Evolutionary conservation across 2,113 vertebrate species (phyloP), one percentile per base, ranked within the genome.

Genomic region (Chunga burmeisteri): DNA sequence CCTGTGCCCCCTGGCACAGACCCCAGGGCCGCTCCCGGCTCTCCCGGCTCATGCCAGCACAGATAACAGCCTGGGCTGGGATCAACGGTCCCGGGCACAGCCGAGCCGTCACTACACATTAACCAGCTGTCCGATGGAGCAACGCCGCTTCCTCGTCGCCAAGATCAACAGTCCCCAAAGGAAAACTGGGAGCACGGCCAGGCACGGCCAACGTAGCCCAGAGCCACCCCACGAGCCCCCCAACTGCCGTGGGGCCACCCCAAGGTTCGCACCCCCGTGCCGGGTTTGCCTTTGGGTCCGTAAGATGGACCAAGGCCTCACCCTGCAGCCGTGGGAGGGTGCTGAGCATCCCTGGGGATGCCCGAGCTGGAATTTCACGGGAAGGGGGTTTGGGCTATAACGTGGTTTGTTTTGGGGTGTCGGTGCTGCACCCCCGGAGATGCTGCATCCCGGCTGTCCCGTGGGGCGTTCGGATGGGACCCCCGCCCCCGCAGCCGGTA

Each of bases 151-250:
- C 91, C 78, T 21, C 36, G 11, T 3, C 26, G 95, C 95, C 90
- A 96, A 94, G 88, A 95, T 85, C 96, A 97, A 95, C 93, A 93
- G 58, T 67, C 85, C 94, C 90, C 62, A 29, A 14, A 81, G 80
- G 73, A 6, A 61, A 61, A 30, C 65, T 12, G 90, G 96, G 92
- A 95, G 86, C 75, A 8, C 1, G 74, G 86, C 94, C 88, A 89
- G 86, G 67, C 5, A 3, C 59, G 2, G 29, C 7, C 4, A 40
- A 50, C 9, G 5, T 20, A 36, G 23, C 77, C 47, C 27, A 22
- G 21, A 77, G 93, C 90, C 53, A 42, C 62, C 66, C 6, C 1
- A 25, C 1, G 14, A 78, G n/a, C 49, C 50, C 71, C 50, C 63
- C 63, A 2, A 4, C 16, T 16, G n/a, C 67, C 10, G 1, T 2